These are phyloP conservation scores for Palloptera scutellata DNA, from an alignment of 2,888 invertebrate species.

Conservation along the genomic window DNA sequence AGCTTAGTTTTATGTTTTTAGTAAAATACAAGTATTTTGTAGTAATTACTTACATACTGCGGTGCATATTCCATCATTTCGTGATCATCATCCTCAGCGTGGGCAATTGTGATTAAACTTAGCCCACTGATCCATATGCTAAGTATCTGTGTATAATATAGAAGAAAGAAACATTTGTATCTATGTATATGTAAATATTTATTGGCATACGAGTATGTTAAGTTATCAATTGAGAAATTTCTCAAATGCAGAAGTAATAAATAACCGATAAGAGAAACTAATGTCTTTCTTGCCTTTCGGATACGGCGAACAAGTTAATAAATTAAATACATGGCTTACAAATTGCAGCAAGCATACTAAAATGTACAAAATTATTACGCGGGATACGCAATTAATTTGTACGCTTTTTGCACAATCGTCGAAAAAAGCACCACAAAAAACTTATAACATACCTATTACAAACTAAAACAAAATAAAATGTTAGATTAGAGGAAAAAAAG, in stretches of 20 bases:
- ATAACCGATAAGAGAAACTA: conserved; percentile 15
- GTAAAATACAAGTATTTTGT: neutral
- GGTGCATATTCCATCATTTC: conserved; percentile 60
- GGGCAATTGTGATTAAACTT: conserved; percentile 23
- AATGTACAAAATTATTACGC: conserved; percentile 51
- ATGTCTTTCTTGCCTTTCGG: conserved; percentile 1
- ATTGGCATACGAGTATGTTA: neutral
- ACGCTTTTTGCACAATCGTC: conserved; percentile 38
- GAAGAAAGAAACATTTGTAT: too few relatives aligned
- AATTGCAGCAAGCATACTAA: conserved; percentile 25
- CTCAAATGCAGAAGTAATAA: conserved; percentile 1
- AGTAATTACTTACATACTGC: conserved; percentile 56
- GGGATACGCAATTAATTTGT: conserved; percentile 34
- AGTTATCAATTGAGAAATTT: conserved; percentile 7
- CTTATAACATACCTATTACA: neutral
- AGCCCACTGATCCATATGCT: conserved; percentile 36
- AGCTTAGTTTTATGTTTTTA: neutral
- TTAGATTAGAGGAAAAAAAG: too few relatives aligned
- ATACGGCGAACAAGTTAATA: conserved; percentile 43
- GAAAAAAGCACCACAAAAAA: conserved; percentile 22
- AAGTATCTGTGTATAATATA: conserved; percentile 29
- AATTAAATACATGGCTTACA: conserved; percentile 43
- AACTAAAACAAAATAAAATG: too few relatives aligned
- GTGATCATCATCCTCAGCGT: conserved; percentile 42
- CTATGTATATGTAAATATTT: neutral